Base-by-base conservation (phyloP, 2,888 invertebrate species). In the Siphonodentalium dalli region DNA sequence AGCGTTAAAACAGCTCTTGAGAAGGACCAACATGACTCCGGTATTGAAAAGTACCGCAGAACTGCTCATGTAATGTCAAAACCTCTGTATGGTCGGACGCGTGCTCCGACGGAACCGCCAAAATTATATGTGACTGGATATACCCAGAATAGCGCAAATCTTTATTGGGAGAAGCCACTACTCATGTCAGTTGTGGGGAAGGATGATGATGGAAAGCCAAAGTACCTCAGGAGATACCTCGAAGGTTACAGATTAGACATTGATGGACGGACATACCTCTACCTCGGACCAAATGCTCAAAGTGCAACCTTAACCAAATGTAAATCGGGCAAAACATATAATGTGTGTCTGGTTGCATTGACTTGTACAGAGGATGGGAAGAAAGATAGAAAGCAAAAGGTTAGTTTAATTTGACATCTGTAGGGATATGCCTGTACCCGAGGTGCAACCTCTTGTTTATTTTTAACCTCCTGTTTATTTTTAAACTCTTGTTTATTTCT, bases 111-210 rank as follows among this genome's bases (percentile, higher is more conserved):
- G 21, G 77, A 78, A 46, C 75, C 77, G 0, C 80, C 80, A 0
- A 56, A 61, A n/a, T 61, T 78, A 5, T 56, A 74, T 23, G 50
- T 82, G 13, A 72, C 74, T 9, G 73, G 75, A 15, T 80, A 75
- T 61, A 75, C 77, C 21, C 69, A 72, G 47, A 72, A 65, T 35
- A 72, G 77, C 15, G 74, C 78, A 27, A 68, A 76, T 42, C 62
- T 82, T 24, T 78, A 74, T 65, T 82, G 82, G 82, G 78, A 82
- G 60, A 79, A 78, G 53, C 82, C 81, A 9, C 54, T 71, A 24
- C 66, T 82, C 29, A 74, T 73, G 61, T 65, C 73, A 6, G 68
- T 75, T 8, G 61, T 78, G 15, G 77, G 78, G 0, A 73, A 74
- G 56, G 74, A 74, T 43, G 65, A 70, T 1, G 73, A 76, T 21